Conservation (phyloP, 1,140 invertebrate genomes). For the Drosophila pruinosa region DNA sequence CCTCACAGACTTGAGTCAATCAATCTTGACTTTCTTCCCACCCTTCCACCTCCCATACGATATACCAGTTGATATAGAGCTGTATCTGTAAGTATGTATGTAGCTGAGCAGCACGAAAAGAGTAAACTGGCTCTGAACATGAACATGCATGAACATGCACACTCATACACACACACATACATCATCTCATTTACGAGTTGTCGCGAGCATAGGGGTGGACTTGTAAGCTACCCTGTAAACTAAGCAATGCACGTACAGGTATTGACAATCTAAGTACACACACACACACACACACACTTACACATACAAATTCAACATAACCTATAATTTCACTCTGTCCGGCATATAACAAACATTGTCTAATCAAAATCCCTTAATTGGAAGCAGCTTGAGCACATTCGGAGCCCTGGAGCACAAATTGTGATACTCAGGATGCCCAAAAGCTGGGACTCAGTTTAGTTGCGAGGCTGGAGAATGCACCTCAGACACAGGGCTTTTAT, state of each 20-base stretch:
- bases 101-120: not conserved
- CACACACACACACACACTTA: not conserved
- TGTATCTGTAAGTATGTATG: slow-evolving; percentile 31
- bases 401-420: not conserved
- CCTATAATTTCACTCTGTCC: not conserved
- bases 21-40: not conserved
- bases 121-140: not conserved
- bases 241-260: not conserved
- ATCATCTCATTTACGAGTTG: not conserved
- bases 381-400: not conserved
- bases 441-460: not conserved
- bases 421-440: no score
- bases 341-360: not conserved
- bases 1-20: not conserved
- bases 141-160: slow-evolving; percentile 3
- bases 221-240: not conserved
- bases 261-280: not conserved
- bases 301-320: not conserved
- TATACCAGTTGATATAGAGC: not conserved
- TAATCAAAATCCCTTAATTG: not conserved
- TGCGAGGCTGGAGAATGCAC: slow-evolving; percentile 2
- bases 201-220: not conserved
- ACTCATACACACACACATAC: not conserved
- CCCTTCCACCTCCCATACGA: not conserved
- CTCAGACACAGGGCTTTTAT: slow-evolving; percentile 41